Evolutionary conservation across 2,797 vertebrate species (phyloP).

Genomic region (Epinephelus malabaricus): DNA sequence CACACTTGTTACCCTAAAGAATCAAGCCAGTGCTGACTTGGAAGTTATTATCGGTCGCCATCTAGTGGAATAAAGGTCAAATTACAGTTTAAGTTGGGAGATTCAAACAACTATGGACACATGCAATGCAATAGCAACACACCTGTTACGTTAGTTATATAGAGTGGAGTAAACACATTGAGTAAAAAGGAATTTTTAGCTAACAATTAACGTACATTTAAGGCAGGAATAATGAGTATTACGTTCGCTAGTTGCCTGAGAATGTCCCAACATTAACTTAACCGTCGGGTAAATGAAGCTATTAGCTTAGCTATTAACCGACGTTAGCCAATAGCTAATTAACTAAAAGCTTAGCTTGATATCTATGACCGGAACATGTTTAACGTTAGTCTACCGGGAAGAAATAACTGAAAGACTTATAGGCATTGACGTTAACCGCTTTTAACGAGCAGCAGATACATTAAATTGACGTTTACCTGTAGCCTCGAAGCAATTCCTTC

Average conservation of each 20-base stretch:
- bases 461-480: neutral
- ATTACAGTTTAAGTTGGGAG: constrained; percentile 14
- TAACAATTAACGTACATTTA: neutral
- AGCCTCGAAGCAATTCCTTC: neutral
- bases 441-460: neutral
- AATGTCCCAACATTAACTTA: neutral
- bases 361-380: neutral
- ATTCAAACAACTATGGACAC: neutral
- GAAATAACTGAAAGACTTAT: neutral
- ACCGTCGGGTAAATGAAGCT: too few species aligned
- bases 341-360: too few species aligned
- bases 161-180: neutral
- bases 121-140: neutral
- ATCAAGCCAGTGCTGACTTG: too few species aligned
- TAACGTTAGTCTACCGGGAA: neutral
- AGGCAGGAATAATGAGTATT: neutral
- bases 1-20: fast-evolving
- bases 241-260: neutral
- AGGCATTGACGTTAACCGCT: neutral
- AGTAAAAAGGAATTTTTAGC: neutral
- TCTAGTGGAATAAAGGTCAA: constrained; percentile 62
- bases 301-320: too few species aligned
- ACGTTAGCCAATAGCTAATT: neutral
- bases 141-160: neutral
- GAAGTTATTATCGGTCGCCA: constrained; percentile 59